Evolutionary conservation across 1,140 invertebrate genomes (phyloP).

Genomic region (Drosophila sp.): DNA sequence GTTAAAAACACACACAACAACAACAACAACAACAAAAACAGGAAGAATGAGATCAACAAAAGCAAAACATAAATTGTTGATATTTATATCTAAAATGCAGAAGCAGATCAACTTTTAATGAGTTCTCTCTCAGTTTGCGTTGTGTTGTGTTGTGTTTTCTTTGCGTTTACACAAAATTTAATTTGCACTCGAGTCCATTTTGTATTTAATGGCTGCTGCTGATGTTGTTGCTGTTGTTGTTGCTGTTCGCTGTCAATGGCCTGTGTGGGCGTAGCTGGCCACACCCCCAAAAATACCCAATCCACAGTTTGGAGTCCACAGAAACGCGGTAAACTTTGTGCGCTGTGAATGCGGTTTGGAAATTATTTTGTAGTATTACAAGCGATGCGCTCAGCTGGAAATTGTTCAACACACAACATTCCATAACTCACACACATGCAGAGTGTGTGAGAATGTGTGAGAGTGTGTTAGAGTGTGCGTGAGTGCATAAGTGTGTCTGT

Average conservation of each 20-base stretch:
- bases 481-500: slow-evolving; percentile 15
- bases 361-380: slow-evolving; percentile 81
- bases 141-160: slow-evolving; percentile 34
- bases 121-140: slow-evolving; percentile 40
- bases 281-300: not conserved
- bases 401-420: slow-evolving; percentile 71
- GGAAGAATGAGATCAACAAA: slow-evolving; percentile 14
- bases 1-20: slow-evolving; percentile 21
- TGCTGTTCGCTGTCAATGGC: slow-evolving; percentile 49
- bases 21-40: not conserved
- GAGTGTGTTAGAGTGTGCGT: slow-evolving; percentile 26
- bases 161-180: slow-evolving; percentile 66
- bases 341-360: slow-evolving; percentile 64
- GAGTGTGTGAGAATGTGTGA: slow-evolving; percentile 21
- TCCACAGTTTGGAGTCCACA: not conserved
- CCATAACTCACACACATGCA: slow-evolving; percentile 50
- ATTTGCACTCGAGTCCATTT: slow-evolving; percentile 62
- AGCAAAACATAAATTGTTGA: slow-evolving; percentile 48
- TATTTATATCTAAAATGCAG: slow-evolving; percentile 58
- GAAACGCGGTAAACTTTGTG: slow-evolving; percentile 37
- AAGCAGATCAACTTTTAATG: slow-evolving; percentile 73
- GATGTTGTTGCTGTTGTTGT: not conserved
- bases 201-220: slow-evolving; percentile 43
- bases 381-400: slow-evolving; percentile 75
- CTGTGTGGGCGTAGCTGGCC: slow-evolving; percentile 19